phyloP scores from a whole-genome alignment of 2,797 vertebrate species.

The Xenops minutus region DNA sequence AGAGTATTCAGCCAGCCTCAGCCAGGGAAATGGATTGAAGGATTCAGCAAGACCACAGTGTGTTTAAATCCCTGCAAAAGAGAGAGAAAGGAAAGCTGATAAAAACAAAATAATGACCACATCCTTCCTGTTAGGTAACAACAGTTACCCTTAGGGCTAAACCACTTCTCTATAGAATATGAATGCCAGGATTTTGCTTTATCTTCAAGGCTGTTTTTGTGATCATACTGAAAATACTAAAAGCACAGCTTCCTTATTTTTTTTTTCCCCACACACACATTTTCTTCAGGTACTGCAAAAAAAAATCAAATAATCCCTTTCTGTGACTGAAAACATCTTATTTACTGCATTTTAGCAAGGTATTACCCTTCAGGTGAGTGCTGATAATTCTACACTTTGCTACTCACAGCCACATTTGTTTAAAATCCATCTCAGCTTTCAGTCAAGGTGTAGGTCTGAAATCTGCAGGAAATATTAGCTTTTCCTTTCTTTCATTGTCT shows the following conservation, averaged over 20 bases:
- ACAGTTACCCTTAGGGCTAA: not conserved
- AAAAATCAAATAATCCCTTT: not conserved
- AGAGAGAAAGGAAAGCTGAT: not conserved
- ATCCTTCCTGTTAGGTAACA: not conserved
- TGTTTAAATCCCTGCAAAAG: not conserved
- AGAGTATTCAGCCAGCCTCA: not conserved
- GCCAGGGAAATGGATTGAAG: not conserved
- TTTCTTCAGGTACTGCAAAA: not conserved
- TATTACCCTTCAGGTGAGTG: not conserved
- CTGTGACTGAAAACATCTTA: not conserved
- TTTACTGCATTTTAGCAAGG: not conserved
- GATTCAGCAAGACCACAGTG: not conserved
- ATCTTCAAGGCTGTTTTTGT: not conserved
- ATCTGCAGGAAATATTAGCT: not conserved
- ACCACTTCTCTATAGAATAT: not conserved
- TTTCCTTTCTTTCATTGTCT: not conserved
- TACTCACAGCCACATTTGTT: not conserved
- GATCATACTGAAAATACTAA: not conserved
- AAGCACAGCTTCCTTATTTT: not conserved
- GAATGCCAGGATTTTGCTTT: not conserved
- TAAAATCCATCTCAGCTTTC: not conserved
- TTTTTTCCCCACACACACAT: not conserved
- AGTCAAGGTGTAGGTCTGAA: not conserved
- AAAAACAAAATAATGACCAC: constrained; percentile 7
- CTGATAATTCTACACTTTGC: not conserved